Evolutionary conservation across 1,140 invertebrate genomes (phyloP).

Genomic region (Heliconius eleuchia): DNA sequence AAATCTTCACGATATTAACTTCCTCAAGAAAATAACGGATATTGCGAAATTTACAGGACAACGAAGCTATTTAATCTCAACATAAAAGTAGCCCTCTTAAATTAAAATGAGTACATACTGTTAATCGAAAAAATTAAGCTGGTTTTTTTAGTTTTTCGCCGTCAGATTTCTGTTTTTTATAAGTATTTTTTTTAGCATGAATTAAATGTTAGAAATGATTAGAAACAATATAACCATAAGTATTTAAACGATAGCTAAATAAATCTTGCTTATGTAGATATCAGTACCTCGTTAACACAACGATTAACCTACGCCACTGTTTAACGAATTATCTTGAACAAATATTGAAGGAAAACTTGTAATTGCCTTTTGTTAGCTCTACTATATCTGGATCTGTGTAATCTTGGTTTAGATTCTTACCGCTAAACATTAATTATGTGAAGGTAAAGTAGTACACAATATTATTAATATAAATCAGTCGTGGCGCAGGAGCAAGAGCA

Average conservation of each 20-base stretch:
- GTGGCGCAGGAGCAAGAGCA: no score
- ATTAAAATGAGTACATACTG: no score
- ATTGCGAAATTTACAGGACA: no score
- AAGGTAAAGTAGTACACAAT: background rate
- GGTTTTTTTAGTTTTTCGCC: no score
- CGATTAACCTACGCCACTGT: slow-evolving; percentile 62
- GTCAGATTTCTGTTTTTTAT: no score
- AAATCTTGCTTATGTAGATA: slow-evolving; percentile 34
- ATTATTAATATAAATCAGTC: background rate
- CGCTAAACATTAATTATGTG: slow-evolving; percentile 21
- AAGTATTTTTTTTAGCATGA: background rate
- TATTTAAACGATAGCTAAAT: slow-evolving; percentile 32
- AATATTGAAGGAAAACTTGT: slow-evolving; percentile 74
- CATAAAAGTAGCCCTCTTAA: no score
- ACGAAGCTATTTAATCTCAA: no score
- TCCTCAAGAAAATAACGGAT: no score
- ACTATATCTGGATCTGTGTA: slow-evolving; percentile 59
- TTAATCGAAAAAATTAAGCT: no score
- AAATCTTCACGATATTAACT: no score
- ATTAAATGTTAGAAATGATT: background rate
- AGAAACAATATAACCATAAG: background rate
- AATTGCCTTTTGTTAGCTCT: slow-evolving; percentile 68
- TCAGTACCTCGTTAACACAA: slow-evolving; percentile 57
- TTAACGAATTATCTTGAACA: slow-evolving; percentile 66
- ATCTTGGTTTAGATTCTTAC: slow-evolving; percentile 47